Percentiles rank a stretch among this genome's conserved stretches.
Evolutionary conservation across 2,797 vertebrate species (phyloP).

Genomic region (Lithobates pipiens): DNA sequence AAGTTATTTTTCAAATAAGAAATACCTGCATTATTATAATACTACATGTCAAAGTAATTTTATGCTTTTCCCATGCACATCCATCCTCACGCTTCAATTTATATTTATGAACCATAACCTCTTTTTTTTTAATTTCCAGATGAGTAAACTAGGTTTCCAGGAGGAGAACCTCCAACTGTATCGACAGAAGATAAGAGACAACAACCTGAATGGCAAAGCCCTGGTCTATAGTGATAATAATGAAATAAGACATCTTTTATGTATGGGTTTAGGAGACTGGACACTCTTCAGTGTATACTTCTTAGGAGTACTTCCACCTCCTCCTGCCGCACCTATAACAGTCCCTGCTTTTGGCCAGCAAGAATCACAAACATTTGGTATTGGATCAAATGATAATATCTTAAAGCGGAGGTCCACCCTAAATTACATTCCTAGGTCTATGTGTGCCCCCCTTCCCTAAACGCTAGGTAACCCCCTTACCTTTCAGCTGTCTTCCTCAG

Average conservation of each 20-base stretch:
- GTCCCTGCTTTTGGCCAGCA: conserved; percentile 64
- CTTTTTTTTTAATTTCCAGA: conserved; percentile 60
- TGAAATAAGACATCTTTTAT: conserved; percentile 75
- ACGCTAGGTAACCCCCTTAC: too few species aligned
- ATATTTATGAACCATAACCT: not conserved
- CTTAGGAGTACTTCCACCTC: conserved; percentile 63
- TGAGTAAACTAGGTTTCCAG: conserved; percentile 67
- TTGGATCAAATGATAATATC: conserved; percentile 20
- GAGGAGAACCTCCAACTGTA: conserved; percentile 64
- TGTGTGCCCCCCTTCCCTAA: too few species aligned
- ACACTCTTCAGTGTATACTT: conserved; percentile 75
- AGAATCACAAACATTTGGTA: not conserved
- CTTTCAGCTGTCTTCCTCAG: too few species aligned
- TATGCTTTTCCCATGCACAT: not conserved
- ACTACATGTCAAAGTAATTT: not conserved
- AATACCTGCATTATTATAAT: too few species aligned
- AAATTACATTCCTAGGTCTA: too few species aligned
- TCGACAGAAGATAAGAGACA: conserved; percentile 66
- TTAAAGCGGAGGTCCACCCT: too few species aligned
- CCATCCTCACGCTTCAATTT: not conserved
- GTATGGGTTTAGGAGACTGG: conserved; percentile 80
- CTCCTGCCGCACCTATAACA: not conserved
- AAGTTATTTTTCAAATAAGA: too few species aligned
- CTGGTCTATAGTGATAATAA: conserved; percentile 73
- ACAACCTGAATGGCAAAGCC: conserved; percentile 69